Conservation (phyloP, 2,113 vertebrate species). For the Heteronetta atricapilla region DNA sequence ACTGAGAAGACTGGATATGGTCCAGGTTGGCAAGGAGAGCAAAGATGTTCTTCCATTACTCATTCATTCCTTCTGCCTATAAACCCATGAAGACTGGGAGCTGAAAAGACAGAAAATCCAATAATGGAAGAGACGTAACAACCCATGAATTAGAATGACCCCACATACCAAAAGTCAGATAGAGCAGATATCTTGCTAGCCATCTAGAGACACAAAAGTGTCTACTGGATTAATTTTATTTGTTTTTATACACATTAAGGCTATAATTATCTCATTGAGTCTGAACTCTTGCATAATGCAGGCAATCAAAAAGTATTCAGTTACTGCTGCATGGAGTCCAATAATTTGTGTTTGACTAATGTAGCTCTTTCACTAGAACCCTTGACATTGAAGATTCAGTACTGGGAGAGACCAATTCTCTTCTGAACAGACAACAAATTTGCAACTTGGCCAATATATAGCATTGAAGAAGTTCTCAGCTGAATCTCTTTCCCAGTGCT, state of each 20-base stretch:
- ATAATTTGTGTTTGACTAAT: constrained; percentile 34
- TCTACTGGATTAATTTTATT: constrained; percentile 44
- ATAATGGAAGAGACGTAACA: constrained; percentile 40
- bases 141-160: constrained; percentile 1
- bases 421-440: background rate
- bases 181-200: background rate
- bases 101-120: constrained; percentile 24
- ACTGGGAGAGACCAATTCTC: background rate
- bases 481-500: background rate
- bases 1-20: background rate
- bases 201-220: constrained; percentile 6
- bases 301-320: constrained; percentile 31
- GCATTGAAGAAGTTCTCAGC: background rate
- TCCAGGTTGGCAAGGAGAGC: background rate
- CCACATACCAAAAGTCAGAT: constrained; percentile 22
- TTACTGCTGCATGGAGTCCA: background rate
- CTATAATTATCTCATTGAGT: constrained; percentile 39
- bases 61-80: constrained; percentile 7
- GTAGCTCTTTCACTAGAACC: background rate
- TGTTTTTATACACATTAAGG: constrained; percentile 27
- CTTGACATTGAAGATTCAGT: background rate
- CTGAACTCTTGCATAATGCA: background rate
- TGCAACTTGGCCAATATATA: background rate
- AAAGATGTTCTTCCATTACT: background rate
- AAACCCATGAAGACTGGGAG: background rate